phyloP scores from a whole-genome alignment of 2,797 vertebrate species.

The Paratrypauchen microcephalus region DNA sequence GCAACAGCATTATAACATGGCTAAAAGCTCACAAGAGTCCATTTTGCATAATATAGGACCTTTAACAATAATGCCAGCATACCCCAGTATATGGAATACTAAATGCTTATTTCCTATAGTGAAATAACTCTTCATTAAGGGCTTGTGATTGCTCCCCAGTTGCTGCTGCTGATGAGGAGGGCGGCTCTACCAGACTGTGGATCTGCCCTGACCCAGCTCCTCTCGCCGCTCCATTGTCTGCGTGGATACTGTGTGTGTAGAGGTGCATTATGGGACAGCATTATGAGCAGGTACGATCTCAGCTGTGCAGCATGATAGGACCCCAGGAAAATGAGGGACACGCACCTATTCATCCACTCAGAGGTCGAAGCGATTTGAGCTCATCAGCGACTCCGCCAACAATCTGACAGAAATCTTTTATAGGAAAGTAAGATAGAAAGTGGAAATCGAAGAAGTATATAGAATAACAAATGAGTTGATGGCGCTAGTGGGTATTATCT shows the following conservation, averaged over 20 bases:
- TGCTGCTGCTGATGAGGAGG: conserved; percentile 48
- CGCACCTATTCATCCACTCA: conserved; percentile 60
- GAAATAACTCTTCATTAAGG: neutral
- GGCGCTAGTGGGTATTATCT: conserved; percentile 2
- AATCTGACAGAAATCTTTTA: conserved; percentile 44
- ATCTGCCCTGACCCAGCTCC: conserved; percentile 21
- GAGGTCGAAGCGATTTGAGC: conserved; percentile 51
- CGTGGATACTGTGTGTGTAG: conserved; percentile 54
- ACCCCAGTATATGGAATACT: neutral
- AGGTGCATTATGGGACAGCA: conserved; percentile 55
- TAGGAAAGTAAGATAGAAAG: conserved; percentile 22
- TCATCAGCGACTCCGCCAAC: conserved; percentile 41
- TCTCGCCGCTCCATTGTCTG: conserved; percentile 63
- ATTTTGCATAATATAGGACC: too few relatives aligned
- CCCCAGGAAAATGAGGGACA: conserved; percentile 59
- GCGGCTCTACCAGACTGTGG: conserved; percentile 47
- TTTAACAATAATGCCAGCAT: neutral
- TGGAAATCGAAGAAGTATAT: conserved; percentile 7
- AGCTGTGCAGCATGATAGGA: conserved; percentile 52
- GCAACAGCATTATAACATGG: too few relatives aligned
- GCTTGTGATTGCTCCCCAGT: neutral
- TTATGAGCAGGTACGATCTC: conserved; percentile 65
- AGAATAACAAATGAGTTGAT: conserved; percentile 30
- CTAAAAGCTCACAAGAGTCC: too few relatives aligned
- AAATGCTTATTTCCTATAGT: neutral